Base-by-base conservation (phyloP, 2,797 vertebrate genomes). In the Falco rusticolus region DNA sequence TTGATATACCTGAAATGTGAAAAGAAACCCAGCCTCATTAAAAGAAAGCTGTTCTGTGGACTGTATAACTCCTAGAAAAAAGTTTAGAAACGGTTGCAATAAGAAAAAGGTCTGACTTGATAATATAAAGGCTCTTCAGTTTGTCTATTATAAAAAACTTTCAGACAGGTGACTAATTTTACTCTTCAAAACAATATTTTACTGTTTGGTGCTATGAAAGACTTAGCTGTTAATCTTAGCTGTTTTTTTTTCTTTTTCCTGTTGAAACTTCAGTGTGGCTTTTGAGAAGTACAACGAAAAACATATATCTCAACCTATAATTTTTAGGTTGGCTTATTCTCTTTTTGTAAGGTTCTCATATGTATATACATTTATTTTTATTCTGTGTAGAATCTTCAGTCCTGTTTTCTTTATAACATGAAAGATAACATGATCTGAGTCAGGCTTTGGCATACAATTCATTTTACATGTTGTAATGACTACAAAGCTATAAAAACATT, bases 381-480 rank as follows among this genome's bases (percentile, higher is more conserved):
- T 65, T 87, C 39, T 72, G 1, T 43, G 24, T n/a, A 43, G 51
- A 64, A 77, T 85, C n/a, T 57, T 80, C 13, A 45, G 20, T 51
- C 76, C 39, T 79, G 10, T 87, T 86, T 37, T 59, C 56, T 60
- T 87, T 72, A 61, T 45, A 6, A 64, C 3, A 5, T 45, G 64
- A 74, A 94, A 79, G 29, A 54, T 64, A 71, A 87, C 22, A 43
- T 13, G 16, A 69, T 85, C 71, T 57, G 37, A 81, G 43, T 71
- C 33, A 66, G 61, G 31, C 64, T 89, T 95, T 94, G 86, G 78
- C 68, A 48, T 54, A n/a, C 17, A 81, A 78, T 28, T 59, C 18
- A 66, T 86, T 94, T 95, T 83, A 56, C 22, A 39, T 81, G 39
- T 94, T 65, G 87, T 90, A 90, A 92, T 61, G 21, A 54, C 45